A percentile compares a stretch with the other conserved stretches of the same genome.
phyloP scores from a whole-genome alignment of 92 coral and sea anemone species.

The Parazoanthus darwini region DNA sequence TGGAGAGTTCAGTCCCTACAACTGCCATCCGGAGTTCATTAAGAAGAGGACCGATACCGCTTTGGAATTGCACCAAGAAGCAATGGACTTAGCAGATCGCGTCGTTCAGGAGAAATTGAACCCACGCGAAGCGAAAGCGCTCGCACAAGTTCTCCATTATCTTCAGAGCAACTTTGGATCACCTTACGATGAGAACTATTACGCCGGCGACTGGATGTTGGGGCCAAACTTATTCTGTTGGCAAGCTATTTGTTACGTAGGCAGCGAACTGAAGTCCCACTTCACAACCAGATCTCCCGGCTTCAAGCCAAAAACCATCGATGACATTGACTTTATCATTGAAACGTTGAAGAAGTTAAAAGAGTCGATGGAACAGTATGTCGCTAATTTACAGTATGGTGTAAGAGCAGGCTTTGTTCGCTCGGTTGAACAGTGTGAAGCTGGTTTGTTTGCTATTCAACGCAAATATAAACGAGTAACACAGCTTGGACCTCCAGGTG shows the following conservation, averaged over 20 bases:
- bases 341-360: slow-evolving; percentile 69
- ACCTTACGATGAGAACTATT: slow-evolving; percentile 96
- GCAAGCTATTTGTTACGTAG: slow-evolving; percentile 89
- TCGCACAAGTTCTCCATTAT: slow-evolving; percentile 83
- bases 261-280: slow-evolving; percentile 72
- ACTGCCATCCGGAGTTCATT: slow-evolving; percentile 84
- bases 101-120: slow-evolving; percentile 56
- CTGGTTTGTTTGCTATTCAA: slow-evolving; percentile 77
- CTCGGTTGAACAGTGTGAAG: slow-evolving; percentile 83
- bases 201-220: slow-evolving; percentile 97
- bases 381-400: slow-evolving; percentile 77
- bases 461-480: slow-evolving; percentile 54
- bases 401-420: slow-evolving; percentile 89
- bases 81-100: slow-evolving; percentile 32
- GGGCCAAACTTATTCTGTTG: slow-evolving; percentile 93
- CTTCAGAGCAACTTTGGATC: slow-evolving; percentile 89
- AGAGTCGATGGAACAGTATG: slow-evolving; percentile 77
- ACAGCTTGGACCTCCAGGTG: slow-evolving; percentile 75
- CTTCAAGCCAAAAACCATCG: slow-evolving; percentile 68
- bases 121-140: slow-evolving; percentile 88
- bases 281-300: slow-evolving; percentile 63
- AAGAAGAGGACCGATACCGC: slow-evolving; percentile 81
- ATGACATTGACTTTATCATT: slow-evolving; percentile 75
- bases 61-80: slow-evolving; percentile 48
- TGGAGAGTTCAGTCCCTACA: slow-evolving; percentile 81